Conservation (phyloP, 2,797 vertebrate species). For the Oreonectes daqikongensis region DNA sequence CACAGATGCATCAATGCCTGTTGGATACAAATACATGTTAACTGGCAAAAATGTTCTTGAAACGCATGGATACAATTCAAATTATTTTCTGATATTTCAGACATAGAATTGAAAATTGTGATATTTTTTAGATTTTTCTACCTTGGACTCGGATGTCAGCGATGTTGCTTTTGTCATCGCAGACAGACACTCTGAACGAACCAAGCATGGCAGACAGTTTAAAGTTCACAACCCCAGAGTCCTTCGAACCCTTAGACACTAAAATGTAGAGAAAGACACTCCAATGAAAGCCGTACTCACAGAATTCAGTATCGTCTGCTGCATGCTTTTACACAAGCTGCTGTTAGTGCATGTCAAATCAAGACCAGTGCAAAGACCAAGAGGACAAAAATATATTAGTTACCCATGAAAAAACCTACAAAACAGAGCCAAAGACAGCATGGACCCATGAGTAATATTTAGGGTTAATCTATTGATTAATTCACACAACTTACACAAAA, state of each 20-base stretch:
- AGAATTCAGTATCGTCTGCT: not conserved
- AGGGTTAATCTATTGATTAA: not conserved
- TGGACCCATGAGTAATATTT: constrained; percentile 2
- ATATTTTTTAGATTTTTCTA: constrained; percentile 53
- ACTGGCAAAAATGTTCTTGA: not conserved
- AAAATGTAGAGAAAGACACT: constrained; percentile 21
- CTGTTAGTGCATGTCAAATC: constrained; percentile 10
- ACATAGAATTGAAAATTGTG: too few relatives aligned
- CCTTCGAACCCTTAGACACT: constrained; percentile 79
- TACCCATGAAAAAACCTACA: constrained; percentile 46
- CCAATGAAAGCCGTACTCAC: not conserved
- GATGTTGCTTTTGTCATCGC: constrained; percentile 83
- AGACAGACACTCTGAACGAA: constrained; percentile 86
- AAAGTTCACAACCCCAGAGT: constrained; percentile 83
- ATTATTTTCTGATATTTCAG: too few relatives aligned
- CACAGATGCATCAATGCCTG: constrained; percentile 89
- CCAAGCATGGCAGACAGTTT: constrained; percentile 87
- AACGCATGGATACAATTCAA: too few relatives aligned
- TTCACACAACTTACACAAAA: not conserved
- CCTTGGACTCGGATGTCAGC: constrained; percentile 96
- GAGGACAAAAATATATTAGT: constrained; percentile 6
- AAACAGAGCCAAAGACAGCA: constrained; percentile 29
- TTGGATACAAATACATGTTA: constrained; percentile 35
- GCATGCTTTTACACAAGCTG: constrained; percentile 30
- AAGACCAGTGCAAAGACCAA: constrained; percentile 38